Evolutionary conservation across 2,797 vertebrate species (phyloP).

Genomic region (Babyrousa celebensis): DNA sequence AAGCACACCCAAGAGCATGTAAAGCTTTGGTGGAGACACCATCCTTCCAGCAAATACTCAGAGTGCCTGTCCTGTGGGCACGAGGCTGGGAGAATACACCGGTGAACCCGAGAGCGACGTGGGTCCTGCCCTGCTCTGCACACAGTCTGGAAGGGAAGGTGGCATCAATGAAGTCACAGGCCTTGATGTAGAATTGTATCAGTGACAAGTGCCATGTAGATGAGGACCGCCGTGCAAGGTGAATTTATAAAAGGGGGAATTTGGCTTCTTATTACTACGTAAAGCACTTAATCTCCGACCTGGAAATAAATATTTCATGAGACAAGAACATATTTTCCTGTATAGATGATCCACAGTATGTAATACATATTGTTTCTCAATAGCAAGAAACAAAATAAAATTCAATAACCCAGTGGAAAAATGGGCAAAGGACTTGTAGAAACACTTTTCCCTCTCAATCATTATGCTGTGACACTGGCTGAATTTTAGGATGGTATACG

Average conservation of each 20-base stretch:
- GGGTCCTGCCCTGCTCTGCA: neutral
- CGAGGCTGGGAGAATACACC: neutral
- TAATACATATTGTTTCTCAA: neutral
- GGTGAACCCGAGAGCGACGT: neutral
- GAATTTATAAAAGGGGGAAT: neutral
- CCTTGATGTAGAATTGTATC: neutral
- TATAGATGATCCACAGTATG: neutral
- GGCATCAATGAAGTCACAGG: neutral
- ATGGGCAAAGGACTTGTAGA: neutral
- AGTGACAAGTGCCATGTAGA: rapidly evolving
- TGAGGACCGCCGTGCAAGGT: rapidly evolving
- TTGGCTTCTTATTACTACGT: neutral
- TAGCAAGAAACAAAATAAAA: neutral
- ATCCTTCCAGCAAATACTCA: neutral
- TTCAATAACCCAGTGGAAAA: too few relatives aligned
- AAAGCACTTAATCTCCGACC: neutral
- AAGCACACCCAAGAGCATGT: rapidly evolving
- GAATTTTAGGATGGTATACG: neutral
- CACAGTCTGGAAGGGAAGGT: too few relatives aligned
- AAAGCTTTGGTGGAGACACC: neutral
- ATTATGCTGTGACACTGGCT: neutral
- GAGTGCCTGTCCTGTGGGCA: neutral
- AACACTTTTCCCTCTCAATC: neutral
- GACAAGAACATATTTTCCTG: neutral
- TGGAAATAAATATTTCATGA: neutral